These are phyloP conservation scores for Macrochelys suwanniensis DNA, from an alignment of 2,797 vertebrate genomes.

Conservation along the genomic window DNA sequence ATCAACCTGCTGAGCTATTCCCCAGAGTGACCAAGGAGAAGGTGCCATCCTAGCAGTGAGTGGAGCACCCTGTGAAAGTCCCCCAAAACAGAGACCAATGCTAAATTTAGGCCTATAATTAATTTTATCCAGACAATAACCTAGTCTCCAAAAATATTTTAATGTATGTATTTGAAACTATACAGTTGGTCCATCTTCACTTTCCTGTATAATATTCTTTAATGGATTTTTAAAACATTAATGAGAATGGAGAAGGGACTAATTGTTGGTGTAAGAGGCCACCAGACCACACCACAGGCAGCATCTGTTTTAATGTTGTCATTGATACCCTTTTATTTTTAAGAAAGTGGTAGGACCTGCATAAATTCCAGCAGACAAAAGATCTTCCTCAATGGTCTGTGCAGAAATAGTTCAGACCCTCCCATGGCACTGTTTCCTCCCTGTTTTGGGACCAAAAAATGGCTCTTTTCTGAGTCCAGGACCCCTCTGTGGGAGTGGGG, in stretches of 20 bases:
- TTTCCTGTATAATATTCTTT: not conserved
- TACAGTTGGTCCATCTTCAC: not conserved
- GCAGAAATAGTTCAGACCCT: not conserved
- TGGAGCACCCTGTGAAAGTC: not conserved
- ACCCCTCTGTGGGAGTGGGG: not conserved
- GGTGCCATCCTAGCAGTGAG: not conserved
- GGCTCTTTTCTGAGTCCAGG: not conserved
- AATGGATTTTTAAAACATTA: not conserved
- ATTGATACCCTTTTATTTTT: not conserved
- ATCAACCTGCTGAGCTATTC: not conserved
- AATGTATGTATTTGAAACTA: slow-evolving; percentile 27
- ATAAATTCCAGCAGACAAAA: not conserved
- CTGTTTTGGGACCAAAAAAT: not conserved
- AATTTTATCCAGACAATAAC: slow-evolving; percentile 22
- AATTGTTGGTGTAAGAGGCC: not conserved
- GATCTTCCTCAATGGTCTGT: not conserved
- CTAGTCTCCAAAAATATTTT: slow-evolving; percentile 36
- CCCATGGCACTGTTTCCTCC: not conserved
- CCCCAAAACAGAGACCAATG: slow-evolving; percentile 28
- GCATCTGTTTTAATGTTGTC: not conserved
- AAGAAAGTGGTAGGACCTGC: not conserved
- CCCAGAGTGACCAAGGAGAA: not conserved
- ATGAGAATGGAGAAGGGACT: not conserved
- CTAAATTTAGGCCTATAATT: slow-evolving; percentile 37
- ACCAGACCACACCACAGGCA: not conserved